These are phyloP conservation scores for Nibea albiflora DNA, from an alignment of 2,113 vertebrate genomes.

Conservation along the genomic window DNA sequence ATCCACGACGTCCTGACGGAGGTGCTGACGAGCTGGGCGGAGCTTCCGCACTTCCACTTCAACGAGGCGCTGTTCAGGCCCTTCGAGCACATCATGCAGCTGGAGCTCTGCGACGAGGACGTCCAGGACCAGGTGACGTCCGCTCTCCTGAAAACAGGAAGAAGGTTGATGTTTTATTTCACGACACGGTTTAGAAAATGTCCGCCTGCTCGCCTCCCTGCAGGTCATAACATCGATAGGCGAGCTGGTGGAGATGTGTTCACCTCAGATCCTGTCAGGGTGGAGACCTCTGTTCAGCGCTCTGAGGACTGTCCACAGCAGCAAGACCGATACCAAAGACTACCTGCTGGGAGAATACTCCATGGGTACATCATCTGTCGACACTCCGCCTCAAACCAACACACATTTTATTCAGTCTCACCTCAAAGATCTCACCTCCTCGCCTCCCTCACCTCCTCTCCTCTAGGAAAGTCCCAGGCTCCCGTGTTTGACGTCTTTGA, in stretches of 20 bases:
- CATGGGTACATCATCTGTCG: slow-evolving; percentile 84
- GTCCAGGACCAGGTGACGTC: slow-evolving; percentile 94
- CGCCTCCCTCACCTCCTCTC: not conserved
- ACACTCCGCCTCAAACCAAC: not conserved
- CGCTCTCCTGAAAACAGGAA: not conserved
- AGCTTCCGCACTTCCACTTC: slow-evolving; percentile 95
- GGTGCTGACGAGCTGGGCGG: slow-evolving; percentile 92
- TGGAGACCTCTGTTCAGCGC: slow-evolving; percentile 98
- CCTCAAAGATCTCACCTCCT: not conserved
- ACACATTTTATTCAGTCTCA: not conserved
- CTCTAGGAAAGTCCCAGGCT: slow-evolving; percentile 92
- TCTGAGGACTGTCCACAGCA: slow-evolving; percentile 92
- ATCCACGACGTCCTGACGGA: slow-evolving; percentile 97
- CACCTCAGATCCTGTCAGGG: slow-evolving; percentile 94
- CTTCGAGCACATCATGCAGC: slow-evolving; percentile 97
- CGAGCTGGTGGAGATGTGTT: slow-evolving; percentile 97
- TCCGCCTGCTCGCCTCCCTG: not conserved
- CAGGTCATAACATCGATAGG: slow-evolving; percentile 97
- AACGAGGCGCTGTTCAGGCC: slow-evolving; percentile 96
- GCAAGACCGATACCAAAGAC: slow-evolving; percentile 93
- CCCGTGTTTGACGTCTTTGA: slow-evolving; percentile 98
- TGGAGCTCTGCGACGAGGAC: slow-evolving; percentile 97
- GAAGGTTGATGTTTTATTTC: not conserved
- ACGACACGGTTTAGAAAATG: too few relatives aligned
- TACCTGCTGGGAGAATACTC: slow-evolving; percentile 95